phyloP scores from a whole-genome alignment of 1,140 invertebrate species.

The Meloidogyne hapla region DNA sequence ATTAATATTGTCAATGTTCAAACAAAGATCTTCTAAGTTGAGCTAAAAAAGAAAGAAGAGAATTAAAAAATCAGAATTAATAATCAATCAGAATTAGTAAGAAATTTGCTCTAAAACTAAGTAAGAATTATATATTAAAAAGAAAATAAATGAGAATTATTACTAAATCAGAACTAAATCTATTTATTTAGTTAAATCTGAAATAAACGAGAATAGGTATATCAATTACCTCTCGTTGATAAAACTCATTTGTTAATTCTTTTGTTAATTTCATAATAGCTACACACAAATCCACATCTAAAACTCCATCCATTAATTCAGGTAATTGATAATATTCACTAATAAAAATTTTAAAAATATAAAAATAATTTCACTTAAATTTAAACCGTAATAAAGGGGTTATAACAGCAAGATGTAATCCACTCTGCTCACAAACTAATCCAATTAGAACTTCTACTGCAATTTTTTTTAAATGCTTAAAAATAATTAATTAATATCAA shows the following conservation, averaged over 20 bases:
- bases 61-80: no score
- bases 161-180: no score
- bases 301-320: constrained; percentile 5
- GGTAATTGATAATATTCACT: constrained; percentile 1
- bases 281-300: constrained; percentile 18
- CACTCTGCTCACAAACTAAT: constrained; percentile 2
- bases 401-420: not conserved
- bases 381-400: constrained; percentile 8
- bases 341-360: constrained; percentile 21
- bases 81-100: no score
- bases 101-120: no score
- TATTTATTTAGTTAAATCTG: not conserved
- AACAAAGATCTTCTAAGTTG: constrained; percentile 5
- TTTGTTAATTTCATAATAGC: constrained; percentile 20
- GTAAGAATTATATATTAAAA: no score
- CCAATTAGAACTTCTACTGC: constrained; percentile 14
- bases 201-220: no score
- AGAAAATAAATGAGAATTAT: no score
- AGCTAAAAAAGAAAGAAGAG: constrained; percentile 13
- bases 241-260: no score
- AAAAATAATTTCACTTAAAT: not conserved
- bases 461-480: constrained; percentile 11
- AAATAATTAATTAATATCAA: not conserved
- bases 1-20: not conserved
- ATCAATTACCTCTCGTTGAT: constrained; percentile 14